These are phyloP conservation scores for Virgularia gustaviana DNA, from an alignment of 92 coral and sea anemone genomes.

Conservation along the genomic window DNA sequence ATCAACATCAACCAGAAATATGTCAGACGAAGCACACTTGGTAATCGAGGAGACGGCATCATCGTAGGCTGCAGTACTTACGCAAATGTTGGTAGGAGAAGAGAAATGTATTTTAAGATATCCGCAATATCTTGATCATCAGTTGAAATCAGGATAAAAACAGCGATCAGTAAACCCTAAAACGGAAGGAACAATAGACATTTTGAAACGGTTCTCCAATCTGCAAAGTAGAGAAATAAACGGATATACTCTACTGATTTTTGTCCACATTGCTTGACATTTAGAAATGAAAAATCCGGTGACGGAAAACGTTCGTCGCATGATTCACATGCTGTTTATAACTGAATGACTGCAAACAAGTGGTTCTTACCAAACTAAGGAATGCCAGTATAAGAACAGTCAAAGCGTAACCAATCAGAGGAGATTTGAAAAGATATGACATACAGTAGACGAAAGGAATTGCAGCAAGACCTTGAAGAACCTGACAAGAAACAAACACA, in stretches of 20 bases:
- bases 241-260: too few relatives aligned
- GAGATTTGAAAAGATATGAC: constrained; percentile 78
- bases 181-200: too few relatives aligned
- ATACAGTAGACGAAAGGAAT: constrained; percentile 80
- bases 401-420: constrained; percentile 77
- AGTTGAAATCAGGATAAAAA: constrained; percentile 65
- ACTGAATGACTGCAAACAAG: neutral
- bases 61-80: constrained; percentile 40
- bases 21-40: too few relatives aligned
- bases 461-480: constrained; percentile 84
- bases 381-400: constrained; percentile 78
- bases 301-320: too few relatives aligned
- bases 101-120: constrained; percentile 73
- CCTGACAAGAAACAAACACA: constrained; percentile 38
- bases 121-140: constrained; percentile 59
- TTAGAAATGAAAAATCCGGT: too few relatives aligned
- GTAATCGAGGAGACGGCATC: too few relatives aligned
- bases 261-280: too few relatives aligned
- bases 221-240: too few relatives aligned
- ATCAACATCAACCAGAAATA: too few relatives aligned
- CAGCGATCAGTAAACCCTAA: constrained; percentile 62
- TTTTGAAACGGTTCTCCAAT: too few relatives aligned
- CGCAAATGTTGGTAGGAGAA: constrained; percentile 89
- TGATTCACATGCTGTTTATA: neutral
- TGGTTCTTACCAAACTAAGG: constrained; percentile 86